Base-by-base conservation (phyloP, 1,140 invertebrate species). In the Pararge aegeria region DNA sequence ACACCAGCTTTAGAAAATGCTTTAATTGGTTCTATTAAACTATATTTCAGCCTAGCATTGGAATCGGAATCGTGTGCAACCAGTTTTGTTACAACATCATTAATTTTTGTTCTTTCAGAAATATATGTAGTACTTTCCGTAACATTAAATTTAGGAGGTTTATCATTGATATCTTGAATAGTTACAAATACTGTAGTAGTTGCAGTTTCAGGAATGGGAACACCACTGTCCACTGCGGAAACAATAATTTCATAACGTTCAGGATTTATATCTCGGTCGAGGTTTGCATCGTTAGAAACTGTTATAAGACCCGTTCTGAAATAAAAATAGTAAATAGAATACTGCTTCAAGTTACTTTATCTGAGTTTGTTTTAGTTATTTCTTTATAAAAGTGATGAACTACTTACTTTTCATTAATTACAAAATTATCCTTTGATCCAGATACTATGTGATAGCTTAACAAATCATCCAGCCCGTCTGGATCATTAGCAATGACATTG, bases 131-230 rank as follows among this genome's bases (percentile, higher is more conserved):
- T 82, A 38, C 92, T 89, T 6, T 94, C 90, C 0, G 91, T 91
- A 19, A 93, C 92, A 64, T 93, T 91, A 57, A 97, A 97, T 60
- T 84, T 91, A 0, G 96, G 96, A 10, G 94, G 92, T 73, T 96
- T 95, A 74, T 97, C 96, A 64, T 97, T 97, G 0, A 97, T 94
- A 75, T 97, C 95, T 62, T 93, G 81, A 10, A 97, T 93, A 20
- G 92, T 93, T 1, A 96, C 92, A 34, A 93, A 93, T 0, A 96
- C 93, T 1, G 93, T 94, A 0, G 95, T 94, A 0, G 94, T 94
- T 0, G 94, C 94, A 0, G 94, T 95, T 88, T 95, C 94, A 34
- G 92, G 92, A n/a, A 95, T 92, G 0, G 94, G 94, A n/a, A 87
- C 87, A 0, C 94, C 94, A 19, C 93, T 93, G 66, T 95, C 94